Base-by-base conservation (phyloP, 1,140 invertebrate genomes). In the Archegozetes longisetosus region DNA sequence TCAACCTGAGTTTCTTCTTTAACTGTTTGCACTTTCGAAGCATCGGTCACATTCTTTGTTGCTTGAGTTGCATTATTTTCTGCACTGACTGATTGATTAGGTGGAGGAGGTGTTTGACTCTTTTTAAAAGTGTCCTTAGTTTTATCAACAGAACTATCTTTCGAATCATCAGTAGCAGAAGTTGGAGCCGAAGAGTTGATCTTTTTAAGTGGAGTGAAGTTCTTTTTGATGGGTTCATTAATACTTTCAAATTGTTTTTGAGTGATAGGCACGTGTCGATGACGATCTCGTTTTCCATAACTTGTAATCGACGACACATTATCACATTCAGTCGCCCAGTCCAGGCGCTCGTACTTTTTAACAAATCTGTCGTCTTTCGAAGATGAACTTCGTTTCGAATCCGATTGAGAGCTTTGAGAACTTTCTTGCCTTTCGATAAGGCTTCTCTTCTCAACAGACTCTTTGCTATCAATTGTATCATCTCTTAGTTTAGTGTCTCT, bases 191-290 rank as follows among this genome's bases (percentile, higher is more conserved):
- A 40, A 9, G 70, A 69, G 28, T 68, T 67, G 62, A 69, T 69
- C 24, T 72, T 64, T 61, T 73, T 72, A 29, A 75, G 64, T 20
- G 74, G 70, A 2, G 70, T 74, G 48, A 71, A 68, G 57, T 70
- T 71, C 59, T 70, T 72, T 24, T 66, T 72, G 32, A 40, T 40
- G 60, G 49, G 69, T 55, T 46, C 69, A 63, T 23, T 64, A 53
- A 53, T 68, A 66, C 61, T 73, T 60, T 74, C 71, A 6, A 70
- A 68, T 58, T 73, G 71, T 48, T 74, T 69, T 46, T 66, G 64
- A 6, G 72, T 64, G 26, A 74, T 71, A n/a, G 73, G 73, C 29
- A 70, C 70, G 65, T 72, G 68, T 46, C 62, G 66, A 55, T 57
- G 58, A 59, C 55, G 58, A 29, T 51, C 27, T 62, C 60, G 48